Percentiles rank a stretch among this genome's conserved stretches.
Conservation (phyloP, 2,113 vertebrate species). For the Scartelaos histophorus region DNA sequence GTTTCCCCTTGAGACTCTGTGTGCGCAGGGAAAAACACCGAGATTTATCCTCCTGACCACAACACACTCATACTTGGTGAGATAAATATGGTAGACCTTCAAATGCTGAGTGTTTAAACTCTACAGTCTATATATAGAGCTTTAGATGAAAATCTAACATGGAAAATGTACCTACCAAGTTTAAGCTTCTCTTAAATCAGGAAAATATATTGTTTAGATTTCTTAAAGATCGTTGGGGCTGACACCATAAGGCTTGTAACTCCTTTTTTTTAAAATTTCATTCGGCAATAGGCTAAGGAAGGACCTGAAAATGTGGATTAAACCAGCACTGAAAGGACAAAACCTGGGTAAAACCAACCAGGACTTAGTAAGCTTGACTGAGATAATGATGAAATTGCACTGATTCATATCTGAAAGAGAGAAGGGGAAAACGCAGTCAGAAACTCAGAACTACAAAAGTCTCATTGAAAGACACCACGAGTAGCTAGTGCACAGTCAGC, state of each 20-base stretch:
- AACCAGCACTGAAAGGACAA: too few species aligned
- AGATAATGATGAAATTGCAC: too few species aligned
- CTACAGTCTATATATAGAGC: not conserved
- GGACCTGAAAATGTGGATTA: too few species aligned
- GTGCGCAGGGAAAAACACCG: constrained; percentile 37
- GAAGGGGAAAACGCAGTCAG: too few species aligned
- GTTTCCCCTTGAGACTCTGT: constrained; percentile 53
- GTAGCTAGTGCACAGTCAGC: not conserved
- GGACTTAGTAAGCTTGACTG: too few species aligned
- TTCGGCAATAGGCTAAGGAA: too few species aligned
- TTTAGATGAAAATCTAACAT: not conserved
- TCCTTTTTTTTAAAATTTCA: not conserved
- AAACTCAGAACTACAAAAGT: not conserved
- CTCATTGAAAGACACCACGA: not conserved
- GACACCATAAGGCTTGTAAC: too few species aligned
- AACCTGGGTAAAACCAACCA: too few species aligned
- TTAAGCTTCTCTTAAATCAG: not conserved
- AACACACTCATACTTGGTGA: constrained; percentile 50
- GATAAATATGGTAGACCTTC: constrained; percentile 63
- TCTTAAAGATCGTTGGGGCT: too few species aligned
- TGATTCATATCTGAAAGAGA: too few species aligned
- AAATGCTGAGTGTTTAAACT: constrained; percentile 17
- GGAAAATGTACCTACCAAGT: not conserved
- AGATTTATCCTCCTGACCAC: constrained; percentile 65
- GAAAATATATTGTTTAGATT: too few species aligned